Evolutionary conservation across 2,113 vertebrate genomes (phyloP).

Genomic region (Erythrolamprus reginae): DNA sequence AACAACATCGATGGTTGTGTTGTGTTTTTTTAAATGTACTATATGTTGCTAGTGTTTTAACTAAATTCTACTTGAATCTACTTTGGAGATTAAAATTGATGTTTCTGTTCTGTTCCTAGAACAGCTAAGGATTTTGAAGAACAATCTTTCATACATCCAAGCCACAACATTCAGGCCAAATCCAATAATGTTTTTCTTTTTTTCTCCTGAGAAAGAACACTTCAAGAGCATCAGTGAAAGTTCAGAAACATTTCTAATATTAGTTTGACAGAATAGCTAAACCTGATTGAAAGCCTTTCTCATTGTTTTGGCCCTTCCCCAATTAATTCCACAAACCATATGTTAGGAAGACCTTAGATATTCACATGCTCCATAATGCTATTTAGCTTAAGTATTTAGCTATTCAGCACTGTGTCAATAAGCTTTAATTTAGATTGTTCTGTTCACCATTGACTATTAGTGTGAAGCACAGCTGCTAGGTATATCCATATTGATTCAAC

Average conservation of each 20-base stretch:
- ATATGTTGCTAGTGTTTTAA: background rate
- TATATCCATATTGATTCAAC: background rate
- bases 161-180: background rate
- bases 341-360: slow-evolving; percentile 16
- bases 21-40: background rate
- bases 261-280: background rate
- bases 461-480: background rate
- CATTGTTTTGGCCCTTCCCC: slow-evolving; percentile 37
- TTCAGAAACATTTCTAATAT: background rate
- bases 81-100: background rate
- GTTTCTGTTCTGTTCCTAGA: background rate
- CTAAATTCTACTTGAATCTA: background rate
- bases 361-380: background rate
- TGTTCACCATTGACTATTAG: background rate
- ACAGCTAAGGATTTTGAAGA: background rate
- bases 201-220: background rate
- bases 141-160: background rate
- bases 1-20: slow-evolving; percentile 28
- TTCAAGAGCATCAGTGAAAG: background rate
- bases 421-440: slow-evolving; percentile 17
- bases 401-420: slow-evolving; percentile 21
- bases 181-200: background rate
- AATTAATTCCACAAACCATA: background rate
- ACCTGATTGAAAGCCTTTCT: slow-evolving; percentile 4
- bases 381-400: slow-evolving; percentile 14